Conservation (phyloP, 2,888 invertebrate genomes). For the Protophormia terraenovae region DNA sequence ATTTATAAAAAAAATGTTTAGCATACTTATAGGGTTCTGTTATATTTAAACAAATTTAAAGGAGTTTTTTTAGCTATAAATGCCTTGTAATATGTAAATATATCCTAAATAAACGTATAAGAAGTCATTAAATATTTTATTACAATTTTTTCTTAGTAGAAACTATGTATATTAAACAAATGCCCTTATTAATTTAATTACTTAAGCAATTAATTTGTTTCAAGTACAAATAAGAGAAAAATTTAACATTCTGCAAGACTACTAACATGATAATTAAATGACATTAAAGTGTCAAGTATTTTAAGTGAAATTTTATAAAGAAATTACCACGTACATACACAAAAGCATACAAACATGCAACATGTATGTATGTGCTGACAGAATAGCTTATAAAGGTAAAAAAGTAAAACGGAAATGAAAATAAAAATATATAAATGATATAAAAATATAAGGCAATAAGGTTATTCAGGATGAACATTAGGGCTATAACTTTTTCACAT, state of each 20-base stretch:
- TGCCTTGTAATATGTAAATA: too few species aligned
- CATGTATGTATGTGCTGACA: background rate
- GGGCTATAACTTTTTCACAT: too few species aligned
- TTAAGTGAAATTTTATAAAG: slow-evolving; percentile 31
- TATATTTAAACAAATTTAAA: too few species aligned
- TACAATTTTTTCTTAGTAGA: background rate
- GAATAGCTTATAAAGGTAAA: background rate
- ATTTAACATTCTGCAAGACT: background rate
- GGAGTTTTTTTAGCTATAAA: too few species aligned
- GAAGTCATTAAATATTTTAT: background rate
- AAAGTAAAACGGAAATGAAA: background rate
- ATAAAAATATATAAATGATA: background rate
- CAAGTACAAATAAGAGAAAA: background rate
- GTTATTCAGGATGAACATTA: background rate
- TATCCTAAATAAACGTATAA: background rate
- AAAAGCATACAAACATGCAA: background rate
- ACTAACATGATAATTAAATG: slow-evolving; percentile 47
- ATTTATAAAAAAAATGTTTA: too few species aligned
- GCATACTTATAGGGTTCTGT: too few species aligned
- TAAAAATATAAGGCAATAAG: too few species aligned
- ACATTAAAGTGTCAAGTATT: slow-evolving; percentile 47
- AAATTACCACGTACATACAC: background rate
- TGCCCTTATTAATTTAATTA: slow-evolving; percentile 49
- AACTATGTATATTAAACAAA: slow-evolving; percentile 20
- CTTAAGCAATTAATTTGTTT: slow-evolving; percentile 38